Evolutionary conservation across 2,888 invertebrate species (phyloP), one percentile per base, ranked within the genome.

Genomic region (Seladonia tumulorum): DNA sequence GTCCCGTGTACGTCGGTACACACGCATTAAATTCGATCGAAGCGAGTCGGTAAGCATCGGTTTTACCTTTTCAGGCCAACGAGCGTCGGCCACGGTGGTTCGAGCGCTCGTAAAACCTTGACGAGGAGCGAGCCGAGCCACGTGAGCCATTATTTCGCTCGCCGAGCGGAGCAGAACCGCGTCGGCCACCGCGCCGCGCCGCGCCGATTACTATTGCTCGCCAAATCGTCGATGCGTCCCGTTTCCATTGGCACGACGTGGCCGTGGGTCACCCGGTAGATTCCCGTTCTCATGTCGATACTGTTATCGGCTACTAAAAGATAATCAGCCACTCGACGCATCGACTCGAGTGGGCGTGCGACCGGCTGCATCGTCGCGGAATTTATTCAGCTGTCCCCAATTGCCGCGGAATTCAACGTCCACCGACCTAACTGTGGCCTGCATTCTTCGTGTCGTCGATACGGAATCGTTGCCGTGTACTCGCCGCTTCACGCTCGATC

Each of bases 261-360:
- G 66, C 57, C 89, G 88, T 87, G 88, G 85, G 87, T 82, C 86
- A 88, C 86, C 84, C 84, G 81, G 79, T 88, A 87, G 84, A 88
- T 81, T 66, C 47, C 10, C 76, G 83, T 90, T 87, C 88, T 90
- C 87, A 87, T 90, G 81, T 87, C 87, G 88, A 89, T 89, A 86
- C 84, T 83, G 87, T 89, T 90, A 88, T 89, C 90, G 80, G 77
- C 80, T 83, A 76, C 85, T 82, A 81, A 81, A 70, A 88, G 88
- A 90, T 88, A 90, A 89, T 90, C 87, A 79, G 77, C 76, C 80
- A 78, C 76, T 73, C 82, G 88, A 74, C 79, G 39, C 77, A 79
- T 49, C 77, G 84, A 66, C 74, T 75, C 81, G 79, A 85, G 87
- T 90, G 87, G 88, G 60, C 88, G 85, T 85, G 82, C 87, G 85